Conservation (phyloP, 37 sponge, comb jelly and placozoan species). For the Halisarca cf. caerulea region DNA sequence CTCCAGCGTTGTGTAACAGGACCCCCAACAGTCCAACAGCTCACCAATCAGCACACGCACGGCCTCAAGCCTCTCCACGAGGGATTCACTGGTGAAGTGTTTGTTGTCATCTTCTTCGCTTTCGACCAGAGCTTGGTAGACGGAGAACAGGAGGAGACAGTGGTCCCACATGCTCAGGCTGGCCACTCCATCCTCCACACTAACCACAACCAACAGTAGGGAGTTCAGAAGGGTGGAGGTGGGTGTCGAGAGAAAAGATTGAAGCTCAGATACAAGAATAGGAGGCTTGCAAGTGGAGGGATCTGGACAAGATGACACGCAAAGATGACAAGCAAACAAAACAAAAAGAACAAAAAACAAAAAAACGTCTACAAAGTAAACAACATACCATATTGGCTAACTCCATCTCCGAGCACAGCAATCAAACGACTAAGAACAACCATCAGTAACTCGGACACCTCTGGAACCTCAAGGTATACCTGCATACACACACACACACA, state of each 20-base stretch:
- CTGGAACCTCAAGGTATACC: conserved; percentile 58
- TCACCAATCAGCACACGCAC: not conserved
- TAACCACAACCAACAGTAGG: not conserved
- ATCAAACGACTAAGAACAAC: conserved; percentile 62
- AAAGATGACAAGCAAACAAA: too few species aligned
- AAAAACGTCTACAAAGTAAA: too few species aligned
- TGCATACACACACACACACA: too few species aligned
- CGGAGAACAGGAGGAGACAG: not conserved
- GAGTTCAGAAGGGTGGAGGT: too few species aligned
- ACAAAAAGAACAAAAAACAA: too few species aligned
- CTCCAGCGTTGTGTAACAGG: conserved; percentile 4
- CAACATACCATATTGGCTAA: conserved; percentile 38
- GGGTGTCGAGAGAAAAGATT: not conserved
- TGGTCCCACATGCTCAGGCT: not conserved
- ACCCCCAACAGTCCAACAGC: not conserved
- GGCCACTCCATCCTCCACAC: not conserved
- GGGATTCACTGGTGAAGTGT: too few species aligned
- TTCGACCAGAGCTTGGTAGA: not conserved
- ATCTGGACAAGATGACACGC: not conserved
- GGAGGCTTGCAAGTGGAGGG: not conserved
- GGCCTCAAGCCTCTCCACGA: not conserved
- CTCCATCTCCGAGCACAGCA: not conserved
- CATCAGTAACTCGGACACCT: conserved; percentile 67
- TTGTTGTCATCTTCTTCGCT: too few species aligned
- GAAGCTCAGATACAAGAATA: not conserved